Percentiles rank a stretch among this genome's conserved stretches.
Evolutionary conservation across 2,113 vertebrate species (phyloP).

Genomic region (Typhlomys cinereus): DNA sequence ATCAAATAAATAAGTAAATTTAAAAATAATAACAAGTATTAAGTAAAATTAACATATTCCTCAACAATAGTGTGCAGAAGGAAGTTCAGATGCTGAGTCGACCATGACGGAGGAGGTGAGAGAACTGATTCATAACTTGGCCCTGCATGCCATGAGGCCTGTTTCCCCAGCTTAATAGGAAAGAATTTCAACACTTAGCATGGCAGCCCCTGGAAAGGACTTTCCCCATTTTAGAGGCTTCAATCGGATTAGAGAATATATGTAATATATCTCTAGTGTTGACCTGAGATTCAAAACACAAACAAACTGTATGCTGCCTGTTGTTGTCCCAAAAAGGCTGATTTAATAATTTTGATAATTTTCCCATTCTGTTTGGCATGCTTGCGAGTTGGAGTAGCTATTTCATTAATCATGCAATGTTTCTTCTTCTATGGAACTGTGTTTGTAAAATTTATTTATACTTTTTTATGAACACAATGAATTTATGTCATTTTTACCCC

Average conservation of each 20-base stretch:
- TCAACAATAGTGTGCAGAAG: neutral
- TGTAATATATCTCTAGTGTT: neutral
- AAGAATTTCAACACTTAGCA: constrained; percentile 53
- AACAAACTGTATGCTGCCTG: neutral
- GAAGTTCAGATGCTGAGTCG: neutral
- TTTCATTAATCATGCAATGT: neutral
- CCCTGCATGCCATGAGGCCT: neutral
- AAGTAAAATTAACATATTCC: neutral
- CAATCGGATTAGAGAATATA: constrained; percentile 16
- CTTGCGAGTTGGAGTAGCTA: neutral
- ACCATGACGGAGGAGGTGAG: neutral
- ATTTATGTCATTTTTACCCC: no score
- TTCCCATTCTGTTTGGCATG: neutral
- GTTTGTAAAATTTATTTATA: no score
- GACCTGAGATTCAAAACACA: neutral
- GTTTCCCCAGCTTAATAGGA: constrained; percentile 29
- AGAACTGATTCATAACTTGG: constrained; percentile 47
- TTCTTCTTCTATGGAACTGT: neutral
- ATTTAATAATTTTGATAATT: constrained; percentile 10
- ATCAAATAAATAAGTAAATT: no score
- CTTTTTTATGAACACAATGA: no score
- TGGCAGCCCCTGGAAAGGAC: neutral
- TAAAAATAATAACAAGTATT: neutral
- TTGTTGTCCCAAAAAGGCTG: neutral
- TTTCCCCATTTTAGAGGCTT: constrained; percentile 49